Evolutionary conservation across 2,113 vertebrate species (phyloP).

Genomic region (Oxyura jamaicensis): DNA sequence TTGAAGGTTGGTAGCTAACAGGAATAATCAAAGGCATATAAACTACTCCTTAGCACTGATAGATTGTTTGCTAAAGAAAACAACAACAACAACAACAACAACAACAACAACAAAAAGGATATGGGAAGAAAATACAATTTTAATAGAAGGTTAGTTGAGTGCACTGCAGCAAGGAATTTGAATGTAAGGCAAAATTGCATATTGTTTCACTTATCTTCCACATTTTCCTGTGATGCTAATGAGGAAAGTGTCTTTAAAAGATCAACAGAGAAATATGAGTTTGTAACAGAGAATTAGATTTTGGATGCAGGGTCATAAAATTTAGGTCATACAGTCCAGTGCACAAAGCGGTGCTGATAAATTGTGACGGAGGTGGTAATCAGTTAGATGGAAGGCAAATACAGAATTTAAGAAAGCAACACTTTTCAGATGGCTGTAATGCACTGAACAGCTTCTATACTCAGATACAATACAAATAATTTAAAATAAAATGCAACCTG

Average conservation of each 20-base stretch:
- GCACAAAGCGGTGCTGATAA: slow-evolving; percentile 47
- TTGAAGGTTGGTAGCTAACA: neutral
- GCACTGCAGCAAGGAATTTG: slow-evolving; percentile 54
- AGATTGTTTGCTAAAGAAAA: slow-evolving; percentile 31
- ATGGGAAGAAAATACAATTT: slow-evolving; percentile 13
- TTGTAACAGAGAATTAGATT: slow-evolving; percentile 52
- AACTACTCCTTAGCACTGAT: neutral
- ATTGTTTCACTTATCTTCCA: slow-evolving; percentile 58
- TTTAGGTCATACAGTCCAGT: slow-evolving; percentile 63
- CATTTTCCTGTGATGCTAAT: slow-evolving; percentile 64
- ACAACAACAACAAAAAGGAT: neutral
- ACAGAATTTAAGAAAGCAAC: slow-evolving; percentile 51
- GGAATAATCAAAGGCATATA: slow-evolving; percentile 7
- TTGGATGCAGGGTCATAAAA: slow-evolving; percentile 34
- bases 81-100: neutral
- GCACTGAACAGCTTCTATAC: neutral
- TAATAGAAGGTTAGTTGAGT: slow-evolving; percentile 49
- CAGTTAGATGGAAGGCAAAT: slow-evolving; percentile 40
- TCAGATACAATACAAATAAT: neutral
- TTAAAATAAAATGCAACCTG: neutral
- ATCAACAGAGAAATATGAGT: slow-evolving; percentile 61
- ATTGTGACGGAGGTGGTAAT: slow-evolving; percentile 56
- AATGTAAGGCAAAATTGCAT: slow-evolving; percentile 55
- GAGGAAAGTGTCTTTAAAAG: slow-evolving; percentile 61
- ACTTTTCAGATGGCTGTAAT: neutral